Evolutionary conservation across 2,113 vertebrate genomes (phyloP).

Genomic region (Cromileptes altivelis): DNA sequence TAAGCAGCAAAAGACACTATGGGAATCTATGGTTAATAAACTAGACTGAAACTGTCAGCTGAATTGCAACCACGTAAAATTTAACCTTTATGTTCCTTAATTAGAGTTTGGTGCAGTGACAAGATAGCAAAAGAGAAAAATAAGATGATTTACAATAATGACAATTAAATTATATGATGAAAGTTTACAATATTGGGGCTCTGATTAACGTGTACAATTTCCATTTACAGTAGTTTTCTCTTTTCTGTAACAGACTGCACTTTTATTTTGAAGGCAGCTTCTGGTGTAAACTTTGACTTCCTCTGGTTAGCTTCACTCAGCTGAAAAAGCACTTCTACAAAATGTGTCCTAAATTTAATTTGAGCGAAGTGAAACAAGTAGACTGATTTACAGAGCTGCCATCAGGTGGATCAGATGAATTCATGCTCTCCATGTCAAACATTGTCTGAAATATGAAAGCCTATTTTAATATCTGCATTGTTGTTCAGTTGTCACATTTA

Average conservation of each 20-base stretch:
- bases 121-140: not conserved
- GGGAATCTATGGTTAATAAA: no score
- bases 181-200: no score
- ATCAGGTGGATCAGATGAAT: no score
- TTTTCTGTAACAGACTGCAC: no score
- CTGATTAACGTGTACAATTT: not conserved
- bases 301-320: not conserved
- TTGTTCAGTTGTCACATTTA: constrained; percentile 5
- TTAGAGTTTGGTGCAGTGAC: not conserved
- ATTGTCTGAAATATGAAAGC: not conserved
- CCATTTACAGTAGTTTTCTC: no score
- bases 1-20: no score
- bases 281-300: not conserved
- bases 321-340: not conserved
- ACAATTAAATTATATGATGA: not conserved
- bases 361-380: not conserved
- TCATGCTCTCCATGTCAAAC: not conserved
- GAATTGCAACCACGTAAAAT: not conserved
- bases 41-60: not conserved
- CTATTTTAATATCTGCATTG: constrained; percentile 18
- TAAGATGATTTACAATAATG: not conserved
- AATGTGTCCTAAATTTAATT: not conserved
- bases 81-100: not conserved
- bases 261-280: constrained; percentile 12
- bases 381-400: not conserved